These are phyloP conservation scores for Cistogaster globosa DNA, from an alignment of 2,888 invertebrate species.

Conservation along the genomic window DNA sequence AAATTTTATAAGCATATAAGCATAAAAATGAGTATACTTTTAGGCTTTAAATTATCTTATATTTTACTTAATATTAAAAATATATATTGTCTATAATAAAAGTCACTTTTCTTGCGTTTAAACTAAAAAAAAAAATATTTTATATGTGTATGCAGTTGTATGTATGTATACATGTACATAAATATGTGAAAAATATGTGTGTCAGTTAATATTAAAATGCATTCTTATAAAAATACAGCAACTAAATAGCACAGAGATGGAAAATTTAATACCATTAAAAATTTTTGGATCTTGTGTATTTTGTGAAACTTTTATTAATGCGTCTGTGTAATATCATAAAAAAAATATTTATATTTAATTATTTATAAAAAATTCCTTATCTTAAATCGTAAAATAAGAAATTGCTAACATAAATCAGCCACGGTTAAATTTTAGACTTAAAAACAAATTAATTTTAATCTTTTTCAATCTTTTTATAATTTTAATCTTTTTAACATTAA, in stretches of 20 bases:
- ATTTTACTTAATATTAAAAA: neutral
- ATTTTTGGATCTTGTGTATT: too few relatives aligned
- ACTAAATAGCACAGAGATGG: constrained; percentile 4
- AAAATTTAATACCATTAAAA: neutral
- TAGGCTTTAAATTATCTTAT: constrained; percentile 28
- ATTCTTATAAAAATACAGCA: constrained; percentile 1
- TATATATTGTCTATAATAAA: constrained; percentile 11
- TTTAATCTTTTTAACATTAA: too few relatives aligned
- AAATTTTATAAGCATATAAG: neutral
- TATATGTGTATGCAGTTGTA: neutral
- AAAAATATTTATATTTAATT: too few relatives aligned
- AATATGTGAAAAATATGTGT: constrained; percentile 3
- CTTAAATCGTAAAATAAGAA: too few relatives aligned
- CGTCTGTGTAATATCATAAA: too few relatives aligned
- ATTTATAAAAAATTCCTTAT: too few relatives aligned
- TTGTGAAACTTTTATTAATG: too few relatives aligned
- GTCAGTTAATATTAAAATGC: neutral
- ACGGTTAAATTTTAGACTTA: too few relatives aligned
- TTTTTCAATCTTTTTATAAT: too few relatives aligned
- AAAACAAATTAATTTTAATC: too few relatives aligned
- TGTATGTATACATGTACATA: neutral
- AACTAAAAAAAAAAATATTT: neutral
- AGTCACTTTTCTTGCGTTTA: neutral
- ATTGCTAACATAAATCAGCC: too few relatives aligned
- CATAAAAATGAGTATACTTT: constrained; percentile 41